phyloP scores from a whole-genome alignment of 2,888 invertebrate genomes.

The Patella caerulea region DNA sequence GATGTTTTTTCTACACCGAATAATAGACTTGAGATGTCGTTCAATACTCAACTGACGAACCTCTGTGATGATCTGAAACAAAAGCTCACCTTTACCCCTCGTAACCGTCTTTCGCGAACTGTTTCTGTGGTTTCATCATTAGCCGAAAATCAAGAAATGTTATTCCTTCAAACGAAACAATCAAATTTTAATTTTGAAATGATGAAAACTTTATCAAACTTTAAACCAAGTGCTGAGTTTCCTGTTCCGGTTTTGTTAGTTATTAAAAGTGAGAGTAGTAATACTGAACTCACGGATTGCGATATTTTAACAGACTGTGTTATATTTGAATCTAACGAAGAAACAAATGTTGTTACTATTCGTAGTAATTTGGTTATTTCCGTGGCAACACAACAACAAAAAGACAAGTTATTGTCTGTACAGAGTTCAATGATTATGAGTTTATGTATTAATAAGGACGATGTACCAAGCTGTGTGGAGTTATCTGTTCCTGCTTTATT shows the following conservation, averaged over 20 bases:
- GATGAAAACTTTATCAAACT: not conserved
- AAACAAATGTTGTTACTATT: not conserved
- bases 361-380: not conserved
- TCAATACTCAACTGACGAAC: slow-evolving; percentile 26
- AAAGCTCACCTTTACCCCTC: slow-evolving; percentile 29
- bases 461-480: not conserved
- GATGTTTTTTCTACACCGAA: not conserved
- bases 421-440: not conserved
- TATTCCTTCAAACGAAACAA: not conserved
- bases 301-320: slow-evolving; percentile 2
- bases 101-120: not conserved
- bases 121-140: not conserved
- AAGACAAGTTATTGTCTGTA: not conserved
- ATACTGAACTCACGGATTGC: not conserved
- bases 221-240: not conserved
- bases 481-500: not conserved
- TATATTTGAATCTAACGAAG: not conserved
- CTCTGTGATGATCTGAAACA: slow-evolving; percentile 26
- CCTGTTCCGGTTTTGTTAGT: not conserved
- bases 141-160: not conserved
- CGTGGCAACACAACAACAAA: not conserved
- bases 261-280: not conserved
- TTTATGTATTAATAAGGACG: not conserved
- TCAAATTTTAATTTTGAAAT: not conserved
- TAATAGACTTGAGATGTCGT: slow-evolving; percentile 22